phyloP scores from a whole-genome alignment of 2,797 vertebrate genomes.

The Spondyliosoma cantharus region DNA sequence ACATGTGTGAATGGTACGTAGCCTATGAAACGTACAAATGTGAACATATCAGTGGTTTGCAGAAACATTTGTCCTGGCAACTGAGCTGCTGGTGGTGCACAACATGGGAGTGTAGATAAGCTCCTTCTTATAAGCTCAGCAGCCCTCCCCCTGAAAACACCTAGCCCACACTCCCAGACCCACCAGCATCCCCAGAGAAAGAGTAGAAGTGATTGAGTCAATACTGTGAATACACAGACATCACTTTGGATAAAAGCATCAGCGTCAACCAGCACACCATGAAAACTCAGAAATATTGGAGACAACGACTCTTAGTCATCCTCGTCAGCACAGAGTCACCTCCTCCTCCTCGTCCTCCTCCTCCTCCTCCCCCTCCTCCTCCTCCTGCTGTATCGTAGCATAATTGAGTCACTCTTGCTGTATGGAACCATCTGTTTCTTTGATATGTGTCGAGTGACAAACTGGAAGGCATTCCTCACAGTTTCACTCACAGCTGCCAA shows the following conservation, averaged over 20 bases:
- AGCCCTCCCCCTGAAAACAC: slow-evolving; percentile 3
- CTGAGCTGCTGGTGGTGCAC: neutral
- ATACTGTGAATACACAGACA: slow-evolving; percentile 23
- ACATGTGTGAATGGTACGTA: no score
- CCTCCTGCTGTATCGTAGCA: slow-evolving; percentile 26
- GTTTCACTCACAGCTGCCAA: slow-evolving; percentile 40
- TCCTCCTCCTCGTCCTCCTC: slow-evolving; percentile 16
- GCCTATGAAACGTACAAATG: no score
- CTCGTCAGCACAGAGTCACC: slow-evolving; percentile 10
- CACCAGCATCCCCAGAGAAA: slow-evolving; percentile 21
- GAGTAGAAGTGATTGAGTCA: neutral
- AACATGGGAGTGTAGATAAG: neutral
- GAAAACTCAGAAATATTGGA: slow-evolving; percentile 29
- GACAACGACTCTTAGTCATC: slow-evolving; percentile 42
- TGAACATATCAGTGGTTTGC: no score
- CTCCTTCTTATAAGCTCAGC: slow-evolving; percentile 18
- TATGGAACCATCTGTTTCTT: slow-evolving; percentile 59
- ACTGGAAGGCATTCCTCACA: slow-evolving; percentile 35
- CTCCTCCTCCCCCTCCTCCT: slow-evolving; percentile 8
- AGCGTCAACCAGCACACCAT: slow-evolving; percentile 10
- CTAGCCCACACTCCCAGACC: slow-evolving; percentile 14
- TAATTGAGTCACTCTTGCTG: slow-evolving; percentile 47
- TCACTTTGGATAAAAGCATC: slow-evolving; percentile 25
- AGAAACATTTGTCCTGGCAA: no score
- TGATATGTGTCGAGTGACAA: slow-evolving; percentile 40